Base-by-base conservation (phyloP, 2,888 invertebrate species). In the Bibio marci region DNA sequence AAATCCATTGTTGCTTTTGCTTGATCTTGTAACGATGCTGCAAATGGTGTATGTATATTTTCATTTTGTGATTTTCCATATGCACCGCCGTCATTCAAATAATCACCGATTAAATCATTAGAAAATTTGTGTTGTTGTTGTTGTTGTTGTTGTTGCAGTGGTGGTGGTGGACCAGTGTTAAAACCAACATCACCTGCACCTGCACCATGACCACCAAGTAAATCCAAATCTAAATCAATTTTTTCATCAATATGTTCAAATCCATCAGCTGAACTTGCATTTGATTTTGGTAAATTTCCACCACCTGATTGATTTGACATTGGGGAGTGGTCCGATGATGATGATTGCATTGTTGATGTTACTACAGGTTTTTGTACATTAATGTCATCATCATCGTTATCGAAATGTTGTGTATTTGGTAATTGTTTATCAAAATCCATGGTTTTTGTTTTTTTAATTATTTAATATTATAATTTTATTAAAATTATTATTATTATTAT, bases 371-470 rank as follows among this genome's bases (percentile, higher is more conserved):
- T 17, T 19, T 19, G 10, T 7, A 3, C 34, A 19, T 19, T 12
- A 34, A 13, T n/a, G 5, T 19, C 19, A 12, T 11, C 18, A 32
- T 17, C 4, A 35, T 22, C 13, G n/a, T n/a, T n/a, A n/a, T n/a
- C n/a, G n/a, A n/a, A n/a, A n/a, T n/a, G n/a, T n/a, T n/a, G n/a
- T n/a, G n/a, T n/a, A n/a, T n/a, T n/a, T n/a, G n/a, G n/a, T n/a
- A n/a, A n/a, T n/a, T n/a, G n/a, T 25, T 35, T 19, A 25, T 35
- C 26, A 25, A 35, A 35, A 35, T 35, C 25, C 35, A 35, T 35
- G 22, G 3, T 35, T 22, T 13, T 8, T 13, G n/a, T 11, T 5
- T 15, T 33, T 17, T 33, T 33, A 11, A 4, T 30, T 30, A n/a
- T n/a, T n/a, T n/a, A n/a, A n/a, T n/a, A n/a, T n/a, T n/a, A n/a